These are phyloP conservation scores for Caenorhabditis becei DNA, from an alignment of 2,888 invertebrate genomes.

Conservation along the genomic window DNA sequence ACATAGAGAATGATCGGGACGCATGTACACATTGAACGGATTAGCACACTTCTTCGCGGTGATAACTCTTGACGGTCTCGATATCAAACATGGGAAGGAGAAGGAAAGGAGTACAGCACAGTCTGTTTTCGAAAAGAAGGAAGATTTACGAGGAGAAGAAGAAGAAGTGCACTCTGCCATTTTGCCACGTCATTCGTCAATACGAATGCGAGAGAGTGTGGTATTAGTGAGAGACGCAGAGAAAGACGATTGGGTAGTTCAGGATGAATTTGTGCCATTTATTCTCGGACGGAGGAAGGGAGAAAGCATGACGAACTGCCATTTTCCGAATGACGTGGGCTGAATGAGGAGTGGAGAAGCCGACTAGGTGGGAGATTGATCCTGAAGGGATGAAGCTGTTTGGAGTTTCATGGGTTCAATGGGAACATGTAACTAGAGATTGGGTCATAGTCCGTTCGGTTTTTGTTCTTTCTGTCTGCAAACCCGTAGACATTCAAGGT, in stretches of 20 bases:
- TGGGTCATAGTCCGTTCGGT: too few relatives aligned
- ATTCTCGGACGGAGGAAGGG: not conserved
- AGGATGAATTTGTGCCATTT: not conserved
- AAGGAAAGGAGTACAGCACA: not conserved
- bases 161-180: not conserved
- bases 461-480: too few relatives aligned
- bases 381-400: too few relatives aligned
- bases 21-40: slow-evolving; percentile 54
- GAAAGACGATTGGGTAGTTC: not conserved
- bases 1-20: slow-evolving; percentile 21
- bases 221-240: slow-evolving; percentile 13
- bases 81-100: slow-evolving; percentile 7
- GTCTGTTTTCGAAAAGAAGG: too few relatives aligned
- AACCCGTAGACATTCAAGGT: too few relatives aligned
- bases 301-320: too few relatives aligned
- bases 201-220: not conserved
- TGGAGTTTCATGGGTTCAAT: too few relatives aligned
- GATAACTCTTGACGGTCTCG: slow-evolving; percentile 32
- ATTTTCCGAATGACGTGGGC: not conserved
- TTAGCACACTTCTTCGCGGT: slow-evolving; percentile 52
- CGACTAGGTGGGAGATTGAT: too few relatives aligned
- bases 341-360: not conserved
- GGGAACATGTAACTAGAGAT: too few relatives aligned
- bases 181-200: slow-evolving; percentile 1
- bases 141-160: not conserved